Conservation (phyloP, 2,888 invertebrate species). For the Lepidonotus clava region DNA sequence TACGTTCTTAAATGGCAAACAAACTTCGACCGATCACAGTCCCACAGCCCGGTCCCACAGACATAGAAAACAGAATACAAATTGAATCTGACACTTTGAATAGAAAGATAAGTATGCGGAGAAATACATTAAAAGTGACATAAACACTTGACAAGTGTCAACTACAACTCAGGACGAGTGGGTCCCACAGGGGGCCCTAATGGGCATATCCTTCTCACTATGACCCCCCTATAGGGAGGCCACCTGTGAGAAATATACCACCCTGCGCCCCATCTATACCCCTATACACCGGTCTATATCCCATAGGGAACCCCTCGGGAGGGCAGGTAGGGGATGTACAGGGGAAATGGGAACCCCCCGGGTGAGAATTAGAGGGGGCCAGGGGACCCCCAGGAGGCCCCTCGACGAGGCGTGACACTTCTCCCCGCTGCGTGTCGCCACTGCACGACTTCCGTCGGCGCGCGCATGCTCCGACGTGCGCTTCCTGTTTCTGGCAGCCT, state of each 20-base stretch:
- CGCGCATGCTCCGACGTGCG: conserved; percentile 13
- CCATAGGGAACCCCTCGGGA: background rate
- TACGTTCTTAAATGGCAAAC: too few relatives aligned
- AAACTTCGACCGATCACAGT: too few relatives aligned
- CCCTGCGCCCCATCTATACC: background rate
- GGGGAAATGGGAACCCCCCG: background rate
- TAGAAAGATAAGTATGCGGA: too few relatives aligned
- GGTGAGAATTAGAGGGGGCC: background rate
- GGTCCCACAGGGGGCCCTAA: background rate
- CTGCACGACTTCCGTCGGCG: background rate
- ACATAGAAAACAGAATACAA: too few relatives aligned
- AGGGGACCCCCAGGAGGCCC: background rate
- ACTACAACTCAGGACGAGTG: background rate
- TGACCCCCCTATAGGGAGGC: background rate
- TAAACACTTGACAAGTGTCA: conserved; percentile 13
- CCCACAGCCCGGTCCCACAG: too few relatives aligned
- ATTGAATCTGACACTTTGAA: too few relatives aligned
- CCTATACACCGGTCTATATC: background rate
- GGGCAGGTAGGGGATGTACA: background rate
- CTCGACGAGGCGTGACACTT: background rate
- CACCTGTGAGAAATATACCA: conserved; percentile 2
- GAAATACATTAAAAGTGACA: background rate
- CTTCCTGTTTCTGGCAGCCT: conserved; percentile 48
- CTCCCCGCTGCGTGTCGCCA: background rate
- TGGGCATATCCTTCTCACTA: conserved; percentile 6